Evolutionary conservation across 2,113 vertebrate species (phyloP), one percentile per base, ranked within the genome.

Genomic region (Symphodus melops): DNA sequence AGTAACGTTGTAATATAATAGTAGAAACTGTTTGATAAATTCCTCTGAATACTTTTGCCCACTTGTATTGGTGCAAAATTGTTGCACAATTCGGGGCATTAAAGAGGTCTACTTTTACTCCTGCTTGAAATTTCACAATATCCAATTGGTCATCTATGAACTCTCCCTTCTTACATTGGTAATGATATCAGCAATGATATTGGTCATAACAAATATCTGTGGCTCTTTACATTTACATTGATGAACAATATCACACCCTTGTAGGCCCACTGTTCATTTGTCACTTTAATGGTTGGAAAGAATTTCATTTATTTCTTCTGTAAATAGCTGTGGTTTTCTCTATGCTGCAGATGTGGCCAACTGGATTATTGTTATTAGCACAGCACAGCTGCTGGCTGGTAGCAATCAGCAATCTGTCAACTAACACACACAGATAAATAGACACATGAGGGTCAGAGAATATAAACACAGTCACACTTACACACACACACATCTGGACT

Each of bases 351-450:
- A 79, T 69, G 52, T 79, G 68, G 20, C 56, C 83, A 66, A 39
- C 65, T 54, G 60, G 72, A 79, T 73, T 84, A 75, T 81, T 86
- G 37, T 84, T 77, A 53, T 72, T 84, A 64, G 33, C 39, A 19
- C 9, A 52, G 54, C 77, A 75, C 76, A 76, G 81, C 81, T 87
- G 79, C 62, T 49, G 82, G 44, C 52, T 63, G 63, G 53, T 49
- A 46, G 68, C 65, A 70, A 63, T 86, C 86, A 85, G 81, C 64
- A 81, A 58, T 74, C 72, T 72, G 74, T 67, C 55, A 41, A 33
- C 78, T 86, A 28, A 11, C 67, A 72, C 56, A 57, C 20, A 79
- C 20, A 12, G 62, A 77, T 70, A 72, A 74, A 85, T 54, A 82
- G 57, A 84, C 79, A 81, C 71, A 54, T 19, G 39, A 60, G 62